Conservation (phyloP, 2,797 vertebrate species). For the Notoglanidium macrostoma region DNA sequence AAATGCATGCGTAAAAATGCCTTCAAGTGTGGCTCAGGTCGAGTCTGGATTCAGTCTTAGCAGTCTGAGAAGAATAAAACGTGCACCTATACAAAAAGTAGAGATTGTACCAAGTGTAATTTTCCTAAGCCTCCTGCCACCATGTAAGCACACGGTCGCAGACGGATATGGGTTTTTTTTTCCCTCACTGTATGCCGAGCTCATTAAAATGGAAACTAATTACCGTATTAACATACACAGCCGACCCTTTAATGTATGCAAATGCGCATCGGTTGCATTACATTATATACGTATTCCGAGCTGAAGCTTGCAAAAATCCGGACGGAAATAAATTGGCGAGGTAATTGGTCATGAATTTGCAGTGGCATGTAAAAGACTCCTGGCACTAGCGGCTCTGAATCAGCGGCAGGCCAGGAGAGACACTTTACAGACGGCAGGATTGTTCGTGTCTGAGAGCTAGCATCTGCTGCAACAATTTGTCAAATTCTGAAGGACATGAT, state of each 20-base stretch:
- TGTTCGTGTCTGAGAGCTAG: conserved; percentile 5
- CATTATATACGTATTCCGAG: conserved; percentile 34
- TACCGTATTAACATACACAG: conserved; percentile 53
- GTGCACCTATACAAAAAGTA: neutral
- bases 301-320: conserved; percentile 19
- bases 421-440: neutral
- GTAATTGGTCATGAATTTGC: conserved; percentile 43
- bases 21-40: neutral
- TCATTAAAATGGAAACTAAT: conserved; percentile 57
- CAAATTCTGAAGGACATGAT: neutral
- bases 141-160: neutral
- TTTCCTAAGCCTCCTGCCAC: neutral
- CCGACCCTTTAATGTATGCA: conserved; percentile 45
- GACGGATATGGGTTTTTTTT: neutral
- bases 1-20: neutral
- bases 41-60: neutral
- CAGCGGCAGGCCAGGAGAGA: neutral
- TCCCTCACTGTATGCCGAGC: conserved; percentile 23
- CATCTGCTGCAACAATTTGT: neutral
- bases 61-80: neutral
- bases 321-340: conserved; percentile 40
- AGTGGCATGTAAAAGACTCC: conserved; percentile 39
- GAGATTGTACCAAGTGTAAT: neutral
- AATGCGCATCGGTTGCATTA: conserved; percentile 50
- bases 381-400: conserved; percentile 22